Evolutionary conservation across 1,140 invertebrate genomes (phyloP), one percentile per base, ranked within the genome.

Genomic region (Planococcus citri): DNA sequence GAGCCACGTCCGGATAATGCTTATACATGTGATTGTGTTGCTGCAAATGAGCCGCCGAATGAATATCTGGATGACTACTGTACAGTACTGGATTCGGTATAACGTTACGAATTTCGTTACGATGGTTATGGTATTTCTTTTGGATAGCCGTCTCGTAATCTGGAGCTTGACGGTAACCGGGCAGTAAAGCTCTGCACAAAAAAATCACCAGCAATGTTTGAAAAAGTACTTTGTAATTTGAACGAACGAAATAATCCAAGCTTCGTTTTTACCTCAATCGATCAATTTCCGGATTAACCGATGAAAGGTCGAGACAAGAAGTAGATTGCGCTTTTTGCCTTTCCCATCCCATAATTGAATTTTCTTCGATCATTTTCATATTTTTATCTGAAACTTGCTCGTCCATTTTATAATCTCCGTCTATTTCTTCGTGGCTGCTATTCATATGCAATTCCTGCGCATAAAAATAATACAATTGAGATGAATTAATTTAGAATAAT

Each of bases 111-210:
- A 69, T 71, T 27, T 71, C 71, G 60, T 72, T 77, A n/a, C 27
- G 68, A 67, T 38, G 69, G 29, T 71, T 58, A 6, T 68, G 79
- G 73, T 82, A 82, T 71, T 83, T 83, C 76, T 90, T 86, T 77
- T 91, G 89, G 60, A 97, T 84, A 6, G 94, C 93, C 0, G 92
- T 93, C 76, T 96, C 92, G 77, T 97, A 97, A 78, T 95, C 93
- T 0, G 94, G 94, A 1, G 92, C 92, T 24, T 88, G 90, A 37
- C 94, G 85, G 78, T 97, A 97, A 0, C 89, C 90, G 0, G 94
- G 94, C 20, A 95, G 78, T 71, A 94, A 81, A 8, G 89, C 87
- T 73, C 85, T 82, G 41, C 17, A 64, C 0, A 70, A n/a, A n/a
- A n/a, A n/a, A 41, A 61, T 22, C 17, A 51, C 10, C 4, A 51